Conservation (phyloP, 2,113 vertebrate species). For the Ramphastos sulfuratus region DNA sequence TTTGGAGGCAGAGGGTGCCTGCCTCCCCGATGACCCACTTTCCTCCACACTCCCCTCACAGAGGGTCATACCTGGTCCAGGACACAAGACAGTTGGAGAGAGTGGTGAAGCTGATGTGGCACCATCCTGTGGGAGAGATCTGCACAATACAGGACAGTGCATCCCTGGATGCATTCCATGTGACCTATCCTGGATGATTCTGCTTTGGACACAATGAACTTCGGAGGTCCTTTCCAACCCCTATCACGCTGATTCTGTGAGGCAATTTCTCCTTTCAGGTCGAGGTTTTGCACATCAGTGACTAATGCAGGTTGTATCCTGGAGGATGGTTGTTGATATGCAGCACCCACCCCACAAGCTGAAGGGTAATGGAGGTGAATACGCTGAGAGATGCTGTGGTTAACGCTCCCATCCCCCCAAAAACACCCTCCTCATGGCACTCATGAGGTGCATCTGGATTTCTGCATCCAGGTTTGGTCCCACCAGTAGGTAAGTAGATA, state of each 20-base stretch:
- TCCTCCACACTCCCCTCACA: accelerated
- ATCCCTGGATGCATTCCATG: too few relatives aligned
- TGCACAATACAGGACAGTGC: neutral
- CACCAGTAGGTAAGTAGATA: neutral
- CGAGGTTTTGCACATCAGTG: neutral
- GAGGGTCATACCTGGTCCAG: accelerated
- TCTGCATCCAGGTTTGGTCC: neutral
- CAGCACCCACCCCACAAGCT: neutral
- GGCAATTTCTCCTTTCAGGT: neutral
- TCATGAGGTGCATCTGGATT: neutral
- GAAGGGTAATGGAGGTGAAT: neutral
- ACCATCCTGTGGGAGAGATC: neutral
- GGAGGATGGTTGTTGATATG: accelerated
- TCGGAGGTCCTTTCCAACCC: too few relatives aligned
- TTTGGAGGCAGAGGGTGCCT: neutral
- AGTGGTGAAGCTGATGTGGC: neutral
- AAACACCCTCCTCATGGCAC: neutral
- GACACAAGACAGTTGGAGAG: neutral
- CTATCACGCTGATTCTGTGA: too few relatives aligned
- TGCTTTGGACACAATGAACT: too few relatives aligned
- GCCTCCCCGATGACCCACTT: neutral
- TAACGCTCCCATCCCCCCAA: neutral
- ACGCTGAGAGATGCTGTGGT: neutral
- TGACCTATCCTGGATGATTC: too few relatives aligned
- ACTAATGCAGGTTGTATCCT: neutral